These are phyloP conservation scores for Talpa occidentalis DNA, from an alignment of 2,113 vertebrate genomes.

Conservation along the genomic window DNA sequence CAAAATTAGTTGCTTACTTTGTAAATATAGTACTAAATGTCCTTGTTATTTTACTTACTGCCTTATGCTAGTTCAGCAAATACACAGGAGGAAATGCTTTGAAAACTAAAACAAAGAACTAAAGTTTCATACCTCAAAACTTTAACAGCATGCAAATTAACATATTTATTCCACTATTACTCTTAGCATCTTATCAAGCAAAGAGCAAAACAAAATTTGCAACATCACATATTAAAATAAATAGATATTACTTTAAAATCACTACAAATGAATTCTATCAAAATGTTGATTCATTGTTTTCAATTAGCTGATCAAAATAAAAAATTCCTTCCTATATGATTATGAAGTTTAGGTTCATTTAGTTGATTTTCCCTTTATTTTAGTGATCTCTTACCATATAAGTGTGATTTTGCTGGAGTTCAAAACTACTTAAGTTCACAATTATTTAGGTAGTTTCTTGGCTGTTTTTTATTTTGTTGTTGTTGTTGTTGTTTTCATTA, in stretches of 20 bases:
- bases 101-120: not conserved
- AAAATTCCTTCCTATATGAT: not conserved
- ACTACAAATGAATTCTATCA: not conserved
- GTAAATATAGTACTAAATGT: not conserved
- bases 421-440: constrained; percentile 10
- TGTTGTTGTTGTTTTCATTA: too few relatives aligned
- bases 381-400: not conserved
- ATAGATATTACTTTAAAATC: not conserved
- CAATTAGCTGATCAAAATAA: not conserved
- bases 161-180: not conserved
- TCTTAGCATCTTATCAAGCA: not conserved
- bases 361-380: not conserved
- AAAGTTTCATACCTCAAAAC: not conserved
- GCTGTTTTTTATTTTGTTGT: not conserved
- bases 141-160: constrained; percentile 23
- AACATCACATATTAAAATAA: not conserved
- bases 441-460: not conserved
- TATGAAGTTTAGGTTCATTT: not conserved
- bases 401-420: not conserved
- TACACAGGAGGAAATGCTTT: not conserved
- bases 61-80: not conserved
- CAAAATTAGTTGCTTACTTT: not conserved
- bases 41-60: not conserved
- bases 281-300: not conserved
- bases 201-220: not conserved